Percentiles rank a stretch among this genome's conserved stretches.
phyloP scores from a whole-genome alignment of 2,113 vertebrate genomes.

The Fregata magnificens region DNA sequence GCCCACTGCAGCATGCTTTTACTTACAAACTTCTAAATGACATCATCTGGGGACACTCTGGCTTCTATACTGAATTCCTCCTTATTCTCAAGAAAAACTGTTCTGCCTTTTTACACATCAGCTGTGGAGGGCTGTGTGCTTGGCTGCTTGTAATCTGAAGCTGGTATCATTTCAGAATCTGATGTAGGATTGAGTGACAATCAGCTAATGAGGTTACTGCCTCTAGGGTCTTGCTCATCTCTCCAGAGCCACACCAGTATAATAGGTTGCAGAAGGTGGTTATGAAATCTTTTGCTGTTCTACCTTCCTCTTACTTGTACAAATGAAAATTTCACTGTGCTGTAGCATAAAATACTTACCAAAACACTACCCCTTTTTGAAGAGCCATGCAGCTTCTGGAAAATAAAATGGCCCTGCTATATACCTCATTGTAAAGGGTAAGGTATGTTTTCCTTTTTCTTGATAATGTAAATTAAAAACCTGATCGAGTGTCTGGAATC shows the following conservation, averaged over 20 bases:
- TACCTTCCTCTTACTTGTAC: background rate
- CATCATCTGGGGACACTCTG: background rate
- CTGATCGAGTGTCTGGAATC: background rate
- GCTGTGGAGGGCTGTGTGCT: background rate
- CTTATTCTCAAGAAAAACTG: background rate
- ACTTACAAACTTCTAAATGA: background rate
- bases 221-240: background rate
- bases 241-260: background rate
- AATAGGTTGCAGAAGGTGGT: background rate
- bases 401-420: background rate
- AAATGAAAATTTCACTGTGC: background rate
- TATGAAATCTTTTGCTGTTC: constrained; percentile 15
- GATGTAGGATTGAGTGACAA: background rate
- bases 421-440: background rate
- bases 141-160: background rate
- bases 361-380: background rate
- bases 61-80: background rate
- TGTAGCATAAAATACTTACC: background rate
- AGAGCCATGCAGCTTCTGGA: background rate
- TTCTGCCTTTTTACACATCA: background rate
- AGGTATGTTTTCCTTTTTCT: background rate
- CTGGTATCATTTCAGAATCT: background rate
- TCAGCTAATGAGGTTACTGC: constrained; percentile 13
- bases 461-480: background rate
- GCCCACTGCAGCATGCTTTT: background rate